These are phyloP conservation scores for Montifringilla adamsi DNA, from an alignment of 2,113 vertebrate species.

Conservation along the genomic window DNA sequence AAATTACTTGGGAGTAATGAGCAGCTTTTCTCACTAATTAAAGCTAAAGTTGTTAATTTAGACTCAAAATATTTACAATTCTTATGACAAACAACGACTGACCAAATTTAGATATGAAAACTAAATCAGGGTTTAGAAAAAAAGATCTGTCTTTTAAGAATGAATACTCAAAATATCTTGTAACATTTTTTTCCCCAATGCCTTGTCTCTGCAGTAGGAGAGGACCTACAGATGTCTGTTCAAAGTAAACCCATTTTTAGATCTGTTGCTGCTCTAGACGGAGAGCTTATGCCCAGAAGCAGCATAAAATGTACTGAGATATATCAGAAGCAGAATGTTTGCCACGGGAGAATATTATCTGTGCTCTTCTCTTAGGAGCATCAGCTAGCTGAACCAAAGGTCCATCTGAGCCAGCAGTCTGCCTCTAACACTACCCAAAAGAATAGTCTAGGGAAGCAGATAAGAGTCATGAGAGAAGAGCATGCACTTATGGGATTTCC, in stretches of 20 bases:
- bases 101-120: conserved; percentile 45
- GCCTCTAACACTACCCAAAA: not conserved
- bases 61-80: conserved; percentile 68
- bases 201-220: not conserved
- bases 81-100: conserved; percentile 53
- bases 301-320: not conserved
- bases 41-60: conserved; percentile 75
- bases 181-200: not conserved
- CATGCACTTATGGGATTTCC: not conserved
- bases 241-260: conserved; percentile 26
- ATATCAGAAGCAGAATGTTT: not conserved
- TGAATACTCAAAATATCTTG: not conserved
- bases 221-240: not conserved
- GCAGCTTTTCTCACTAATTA: conserved; percentile 67
- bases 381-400: not conserved
- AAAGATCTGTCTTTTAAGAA: conserved; percentile 4
- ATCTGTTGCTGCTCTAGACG: not conserved
- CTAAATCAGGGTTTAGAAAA: conserved; percentile 15
- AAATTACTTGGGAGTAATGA: conserved; percentile 69
- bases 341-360: not conserved
- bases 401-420: not conserved
- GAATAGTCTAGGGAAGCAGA: not conserved
- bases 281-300: not conserved
- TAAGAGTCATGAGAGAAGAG: not conserved
- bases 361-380: not conserved